Evolutionary conservation across 2,888 invertebrate genomes (phyloP).

Genomic region (Brenthis hecate): DNA sequence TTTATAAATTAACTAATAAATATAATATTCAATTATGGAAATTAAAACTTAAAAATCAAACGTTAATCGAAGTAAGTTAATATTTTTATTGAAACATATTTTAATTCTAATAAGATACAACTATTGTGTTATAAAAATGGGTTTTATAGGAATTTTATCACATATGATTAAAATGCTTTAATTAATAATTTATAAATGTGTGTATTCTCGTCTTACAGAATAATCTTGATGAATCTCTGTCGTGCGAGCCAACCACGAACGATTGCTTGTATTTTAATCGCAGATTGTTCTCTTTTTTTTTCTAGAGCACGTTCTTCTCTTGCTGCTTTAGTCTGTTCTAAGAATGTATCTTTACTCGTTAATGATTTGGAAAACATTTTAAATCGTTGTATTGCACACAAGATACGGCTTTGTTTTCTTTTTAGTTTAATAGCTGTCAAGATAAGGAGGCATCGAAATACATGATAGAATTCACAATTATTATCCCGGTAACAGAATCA

Average conservation of each 20-base stretch:
- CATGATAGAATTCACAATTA: slow-evolving; percentile 35
- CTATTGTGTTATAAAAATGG: no score
- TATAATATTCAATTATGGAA: neutral
- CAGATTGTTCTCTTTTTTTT: slow-evolving; percentile 89
- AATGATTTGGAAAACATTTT: slow-evolving; percentile 72
- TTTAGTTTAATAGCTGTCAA: slow-evolving; percentile 54
- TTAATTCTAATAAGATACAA: no score
- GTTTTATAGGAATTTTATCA: no score
- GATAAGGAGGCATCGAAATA: slow-evolving; percentile 39
- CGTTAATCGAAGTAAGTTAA: no score
- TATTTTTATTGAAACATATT: no score
- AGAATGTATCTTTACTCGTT: slow-evolving; percentile 88
- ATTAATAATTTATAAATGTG: neutral
- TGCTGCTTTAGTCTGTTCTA: slow-evolving; percentile 95
- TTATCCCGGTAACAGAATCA: slow-evolving; percentile 33
- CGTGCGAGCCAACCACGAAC: slow-evolving; percentile 89
- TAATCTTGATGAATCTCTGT: slow-evolving; percentile 82
- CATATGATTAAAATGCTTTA: no score
- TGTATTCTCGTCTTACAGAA: slow-evolving; percentile 83
- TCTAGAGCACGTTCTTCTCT: slow-evolving; percentile 94
- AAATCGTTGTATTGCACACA: slow-evolving; percentile 45
- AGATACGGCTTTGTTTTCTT: slow-evolving; percentile 63
- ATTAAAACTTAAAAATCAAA: neutral
- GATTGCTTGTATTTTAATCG: slow-evolving; percentile 88
- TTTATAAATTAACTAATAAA: slow-evolving; percentile 18